Evolutionary conservation across 2,113 vertebrate species (phyloP), one percentile per base, ranked within the genome.

Genomic region (Hippocampus comes): DNA sequence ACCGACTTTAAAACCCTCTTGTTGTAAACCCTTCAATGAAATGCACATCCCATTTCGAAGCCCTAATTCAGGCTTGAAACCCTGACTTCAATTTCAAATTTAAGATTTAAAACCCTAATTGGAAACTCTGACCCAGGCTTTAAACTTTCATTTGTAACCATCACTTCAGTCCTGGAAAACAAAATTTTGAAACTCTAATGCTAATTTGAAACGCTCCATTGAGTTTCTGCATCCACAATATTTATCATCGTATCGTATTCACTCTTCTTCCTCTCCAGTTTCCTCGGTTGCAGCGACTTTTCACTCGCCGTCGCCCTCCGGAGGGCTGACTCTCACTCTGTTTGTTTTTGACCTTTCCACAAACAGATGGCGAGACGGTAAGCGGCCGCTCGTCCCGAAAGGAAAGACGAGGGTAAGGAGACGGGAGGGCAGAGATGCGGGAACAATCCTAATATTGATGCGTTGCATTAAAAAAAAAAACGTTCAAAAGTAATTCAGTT

Each of bases 251-350:
- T 59, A 14, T 59, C 27, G 23, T 59, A 15, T 60, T 34, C 2
- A n/a, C 59, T 30, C 25, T 30, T 61, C 6, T 61, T 30, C 5
- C 23, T 59, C 4, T 30, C 5, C 59, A 20, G 59, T 61, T 61
- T 34, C 17, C 27, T 34, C 59, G 14, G 15, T 20, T 3, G 57
- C 25, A 18, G 14, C 18, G 57, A 60, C 25, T 60, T 30, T 60
- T 60, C 25, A 60, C 25, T 61, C 59, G 8, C 9, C 59, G 27
- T 61, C 59, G 59, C 20, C 41, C 65, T 27, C 65, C 65, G 14
- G 65, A 43, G 65, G 43, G 65, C 46, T 18, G 65, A 49, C 65
- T 67, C 25, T 46, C 25, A 23, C 65, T 48, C 65, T 17, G 65
- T 67, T 49, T 27, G 41, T 27, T 23, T 38, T 2, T 46, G 23